A percentile compares a stretch with the other conserved stretches of the same genome.
These are phyloP conservation scores for Elegia similella DNA, from an alignment of 2,888 invertebrate species.

Conservation along the genomic window DNA sequence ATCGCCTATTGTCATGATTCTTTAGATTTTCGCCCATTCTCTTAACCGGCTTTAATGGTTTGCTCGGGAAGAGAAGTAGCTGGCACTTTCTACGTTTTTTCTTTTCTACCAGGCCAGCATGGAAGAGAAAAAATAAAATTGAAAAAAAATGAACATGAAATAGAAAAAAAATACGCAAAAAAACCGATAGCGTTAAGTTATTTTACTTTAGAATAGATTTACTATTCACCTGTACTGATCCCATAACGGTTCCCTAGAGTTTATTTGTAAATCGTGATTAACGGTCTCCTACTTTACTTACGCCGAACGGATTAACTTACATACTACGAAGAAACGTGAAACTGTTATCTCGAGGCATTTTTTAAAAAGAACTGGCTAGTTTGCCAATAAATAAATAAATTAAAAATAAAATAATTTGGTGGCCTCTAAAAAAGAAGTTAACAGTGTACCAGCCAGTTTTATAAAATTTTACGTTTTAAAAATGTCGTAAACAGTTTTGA, in stretches of 20 bases:
- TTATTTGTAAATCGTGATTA: slow-evolving; percentile 63
- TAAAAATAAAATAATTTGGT: no score
- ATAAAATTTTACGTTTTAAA: background rate
- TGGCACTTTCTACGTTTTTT: no score
- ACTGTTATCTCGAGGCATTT: slow-evolving; percentile 1
- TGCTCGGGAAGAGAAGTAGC: no score
- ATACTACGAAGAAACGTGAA: slow-evolving; percentile 1
- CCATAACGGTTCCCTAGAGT: slow-evolving; percentile 35
- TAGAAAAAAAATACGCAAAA: background rate
- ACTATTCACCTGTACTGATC: slow-evolving; percentile 40
- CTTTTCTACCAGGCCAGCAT: no score
- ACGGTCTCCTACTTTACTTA: slow-evolving; percentile 23
- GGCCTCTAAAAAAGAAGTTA: background rate
- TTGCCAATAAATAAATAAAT: no score
- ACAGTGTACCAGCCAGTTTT: background rate
- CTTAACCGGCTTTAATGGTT: no score
- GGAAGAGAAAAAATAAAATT: no score
- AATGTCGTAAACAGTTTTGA: background rate
- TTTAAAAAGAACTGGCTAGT: background rate
- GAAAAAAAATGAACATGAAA: background rate
- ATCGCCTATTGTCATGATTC: no score
- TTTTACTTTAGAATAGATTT: background rate
- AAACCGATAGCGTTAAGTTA: background rate
- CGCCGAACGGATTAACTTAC: slow-evolving; percentile 5
- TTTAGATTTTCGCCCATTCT: no score